Base-by-base conservation (phyloP, 2,888 invertebrate genomes). In the Lycocerus yunnanus region DNA sequence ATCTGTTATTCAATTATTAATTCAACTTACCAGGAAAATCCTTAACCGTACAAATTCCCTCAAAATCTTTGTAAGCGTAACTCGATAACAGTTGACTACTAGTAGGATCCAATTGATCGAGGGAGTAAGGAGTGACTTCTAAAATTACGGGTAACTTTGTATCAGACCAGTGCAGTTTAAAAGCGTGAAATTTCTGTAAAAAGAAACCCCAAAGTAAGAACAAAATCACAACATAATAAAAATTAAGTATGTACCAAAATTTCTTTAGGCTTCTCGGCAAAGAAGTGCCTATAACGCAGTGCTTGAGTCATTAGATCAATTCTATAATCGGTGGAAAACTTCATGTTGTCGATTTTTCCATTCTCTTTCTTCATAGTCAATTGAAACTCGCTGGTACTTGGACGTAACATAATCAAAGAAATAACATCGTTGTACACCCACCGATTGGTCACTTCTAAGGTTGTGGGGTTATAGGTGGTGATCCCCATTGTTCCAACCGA, bases 121-220 rank as follows among this genome's bases (percentile, higher is more conserved):
- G 87, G 21, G 97, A 95, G 85, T 94, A 95, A 0, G 96, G 94
- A n/a, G 96, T 95, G 1, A 98, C 94, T 89, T 98, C 97, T 75
- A 99, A 88, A 18, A 95, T 92, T 15, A 97, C 92, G 0, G 97
- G 96, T 60, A 97, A 89, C 77, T 95, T 91, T 43, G 94, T 95
- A 69, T 97, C 97, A 66, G 97, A 97, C 98, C 99, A 99, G 84
- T 98, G 98, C 84, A 96, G 94, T 88, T 99, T 99, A 87, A 94
- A 96, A 5, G 95, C 96, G 88, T 94, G 93, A 87, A 93, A 97
- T 69, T 85, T 81, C 87, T 87, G 79, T 67, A 81, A 82, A 72
- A 59, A 18, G 1, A 20, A 27, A 11, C 3, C 13, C 27, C 13
- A 4, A 27, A 27, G 27, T 27, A 13, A 63, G n/a, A 13, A 27